Evolutionary conservation across 2,888 invertebrate genomes (phyloP).

Genomic region (Ormyrus rosae): DNA sequence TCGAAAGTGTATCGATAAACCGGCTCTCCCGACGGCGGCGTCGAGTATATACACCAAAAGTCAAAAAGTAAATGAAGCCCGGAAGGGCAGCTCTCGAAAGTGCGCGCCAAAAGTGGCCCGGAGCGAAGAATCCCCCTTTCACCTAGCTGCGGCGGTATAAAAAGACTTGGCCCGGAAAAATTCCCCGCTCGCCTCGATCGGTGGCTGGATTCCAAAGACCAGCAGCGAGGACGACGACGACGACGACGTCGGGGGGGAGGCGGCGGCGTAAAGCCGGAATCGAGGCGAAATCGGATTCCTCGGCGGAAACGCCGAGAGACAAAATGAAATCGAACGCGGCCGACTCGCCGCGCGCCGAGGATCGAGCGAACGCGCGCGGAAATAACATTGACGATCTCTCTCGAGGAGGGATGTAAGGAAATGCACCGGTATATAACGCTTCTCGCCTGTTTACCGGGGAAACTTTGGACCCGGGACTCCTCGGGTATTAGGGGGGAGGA

Average conservation of each 20-base stretch:
- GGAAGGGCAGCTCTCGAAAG: no score
- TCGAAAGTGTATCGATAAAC: no score
- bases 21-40: no score
- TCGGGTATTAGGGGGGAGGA: neutral
- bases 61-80: no score
- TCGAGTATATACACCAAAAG: no score
- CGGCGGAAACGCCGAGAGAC: constrained; percentile 57
- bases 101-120: no score
- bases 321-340: constrained; percentile 60
- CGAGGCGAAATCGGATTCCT: constrained; percentile 54
- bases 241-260: neutral
- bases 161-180: neutral
- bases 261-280: constrained; percentile 9
- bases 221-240: neutral
- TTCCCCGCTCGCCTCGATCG: neutral
- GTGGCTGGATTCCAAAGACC: constrained; percentile 41
- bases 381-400: constrained; percentile 54
- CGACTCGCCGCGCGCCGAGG: neutral
- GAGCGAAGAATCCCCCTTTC: neutral
- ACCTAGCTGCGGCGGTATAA: neutral
- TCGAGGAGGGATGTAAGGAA: constrained; percentile 36
- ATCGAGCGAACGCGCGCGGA: constrained; percentile 54
- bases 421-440: constrained; percentile 49
- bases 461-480: neutral
- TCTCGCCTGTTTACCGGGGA: constrained; percentile 46